Evolutionary conservation across 2,888 invertebrate species (phyloP), one percentile per base, ranked within the genome.

Genomic region (Macaria notata): DNA sequence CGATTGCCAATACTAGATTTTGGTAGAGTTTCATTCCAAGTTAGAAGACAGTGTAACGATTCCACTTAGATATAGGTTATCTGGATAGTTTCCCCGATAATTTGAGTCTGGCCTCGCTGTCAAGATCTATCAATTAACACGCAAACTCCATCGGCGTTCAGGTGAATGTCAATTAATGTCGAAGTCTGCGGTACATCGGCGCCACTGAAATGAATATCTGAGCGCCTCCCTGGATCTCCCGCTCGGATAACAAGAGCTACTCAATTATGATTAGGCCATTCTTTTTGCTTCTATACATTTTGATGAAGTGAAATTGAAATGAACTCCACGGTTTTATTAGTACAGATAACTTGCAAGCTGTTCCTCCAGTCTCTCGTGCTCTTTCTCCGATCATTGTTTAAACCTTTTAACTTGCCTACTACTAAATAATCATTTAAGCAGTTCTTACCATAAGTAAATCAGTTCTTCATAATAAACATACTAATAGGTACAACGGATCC

Each of bases 41-140:
- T 36, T 36, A 6, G 4, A 36, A 4, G 5, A 36, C 33, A 6
- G 7, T 36, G 33, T 36, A 45, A 49, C 49, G 51, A 30, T 41
- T 51, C 41, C 43, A 46, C 8, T 50, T 30, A 50, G 50, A 51
- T 63, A 52, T 42, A 51, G 31, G 53, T 36, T 56, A 63, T 50
- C 53, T 56, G 64, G 54, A 43, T 64, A 69, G 64, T 71, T 68
- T 64, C 61, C 48, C 41, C 59, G 49, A 70, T 72, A 71, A 76
- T 71, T 70, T 65, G 59, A 60, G 62, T 67, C 60, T 65, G 63
- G 71, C 72, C 73, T 71, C 70, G 65, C 75, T 76, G 77, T 79
- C 79, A 76, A 81, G 80, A 84, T 85, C 80, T 83, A 84, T 87
- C 83, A 88, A 85, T 86, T 87, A 86, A 78, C 79, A 78, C 76